Conservation (phyloP, 2,797 vertebrate species). For the Syncerus caffer region DNA sequence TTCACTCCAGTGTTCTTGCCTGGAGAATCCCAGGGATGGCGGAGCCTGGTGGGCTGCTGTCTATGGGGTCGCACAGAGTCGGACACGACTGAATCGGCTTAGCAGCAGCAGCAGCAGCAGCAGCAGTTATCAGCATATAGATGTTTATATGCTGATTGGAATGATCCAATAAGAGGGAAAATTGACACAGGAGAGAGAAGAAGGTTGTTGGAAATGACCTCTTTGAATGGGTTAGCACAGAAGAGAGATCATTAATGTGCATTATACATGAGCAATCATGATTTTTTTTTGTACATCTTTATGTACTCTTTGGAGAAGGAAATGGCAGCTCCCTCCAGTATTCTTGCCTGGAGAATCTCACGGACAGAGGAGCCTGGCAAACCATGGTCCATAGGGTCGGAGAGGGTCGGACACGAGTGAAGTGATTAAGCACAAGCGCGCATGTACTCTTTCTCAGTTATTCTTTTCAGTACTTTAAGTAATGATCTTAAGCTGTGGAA, state of each 20-base stretch:
- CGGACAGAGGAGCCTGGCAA: not conserved
- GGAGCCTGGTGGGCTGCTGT: no score
- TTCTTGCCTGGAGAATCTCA: not conserved
- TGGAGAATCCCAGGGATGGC: no score
- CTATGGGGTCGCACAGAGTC: no score
- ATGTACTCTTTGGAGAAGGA: not conserved
- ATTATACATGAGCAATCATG: not conserved
- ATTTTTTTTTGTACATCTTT: not conserved
- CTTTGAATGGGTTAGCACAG: not conserved
- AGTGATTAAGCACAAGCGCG: not conserved
- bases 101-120: no score
- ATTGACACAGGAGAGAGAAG: not conserved
- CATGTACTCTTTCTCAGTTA: not conserved
- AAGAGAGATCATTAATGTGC: not conserved
- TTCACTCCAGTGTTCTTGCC: no score
- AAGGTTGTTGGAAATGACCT: not conserved
- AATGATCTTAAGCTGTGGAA: slow-evolving; percentile 6
- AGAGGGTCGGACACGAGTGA: not conserved
- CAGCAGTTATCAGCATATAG: not conserved
- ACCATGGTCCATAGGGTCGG: not conserved
- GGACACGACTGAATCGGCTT: no score
- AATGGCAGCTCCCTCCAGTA: not conserved
- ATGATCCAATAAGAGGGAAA: not conserved
- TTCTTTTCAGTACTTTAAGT: slow-evolving; percentile 4
- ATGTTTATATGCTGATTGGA: not conserved